Evolutionary conservation across 1,140 invertebrate genomes (phyloP).

Genomic region (Atta cephalotes): DNA sequence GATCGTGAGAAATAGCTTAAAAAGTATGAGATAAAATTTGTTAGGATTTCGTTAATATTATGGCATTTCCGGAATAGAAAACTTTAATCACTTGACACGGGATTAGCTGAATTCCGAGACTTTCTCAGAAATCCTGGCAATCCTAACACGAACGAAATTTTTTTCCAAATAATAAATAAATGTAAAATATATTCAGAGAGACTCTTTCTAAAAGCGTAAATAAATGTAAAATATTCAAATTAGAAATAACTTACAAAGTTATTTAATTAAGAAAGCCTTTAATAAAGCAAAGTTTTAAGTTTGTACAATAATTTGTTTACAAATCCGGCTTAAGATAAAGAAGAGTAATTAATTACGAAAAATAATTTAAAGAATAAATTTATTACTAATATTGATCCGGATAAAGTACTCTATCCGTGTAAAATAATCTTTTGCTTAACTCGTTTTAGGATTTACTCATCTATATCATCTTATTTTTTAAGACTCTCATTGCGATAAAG

Average conservation of each 20-base stretch:
- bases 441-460: neutral
- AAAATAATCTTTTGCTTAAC: constrained; percentile 24
- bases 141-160: neutral
- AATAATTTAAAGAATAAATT: constrained; percentile 23
- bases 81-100: no score
- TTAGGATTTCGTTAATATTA: no score
- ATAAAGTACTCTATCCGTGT: neutral
- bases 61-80: no score
- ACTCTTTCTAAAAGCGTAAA: neutral
- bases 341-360: neutral
- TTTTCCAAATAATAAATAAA: neutral
- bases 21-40: no score
- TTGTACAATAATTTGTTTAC: neutral
- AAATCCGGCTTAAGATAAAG: neutral
- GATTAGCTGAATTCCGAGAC: no score
- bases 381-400: neutral
- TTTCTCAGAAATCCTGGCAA: no score
- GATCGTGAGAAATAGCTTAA: no score
- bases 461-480: neutral
- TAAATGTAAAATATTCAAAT: constrained; percentile 5
- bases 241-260: constrained; percentile 23
- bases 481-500: constrained; percentile 25
- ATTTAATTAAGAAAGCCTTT: neutral
- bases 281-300: neutral
- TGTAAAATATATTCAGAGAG: neutral